Evolutionary conservation across 2,888 invertebrate genomes (phyloP), one percentile per base, ranked within the genome.

Genomic region (Campaea margaritaria): DNA sequence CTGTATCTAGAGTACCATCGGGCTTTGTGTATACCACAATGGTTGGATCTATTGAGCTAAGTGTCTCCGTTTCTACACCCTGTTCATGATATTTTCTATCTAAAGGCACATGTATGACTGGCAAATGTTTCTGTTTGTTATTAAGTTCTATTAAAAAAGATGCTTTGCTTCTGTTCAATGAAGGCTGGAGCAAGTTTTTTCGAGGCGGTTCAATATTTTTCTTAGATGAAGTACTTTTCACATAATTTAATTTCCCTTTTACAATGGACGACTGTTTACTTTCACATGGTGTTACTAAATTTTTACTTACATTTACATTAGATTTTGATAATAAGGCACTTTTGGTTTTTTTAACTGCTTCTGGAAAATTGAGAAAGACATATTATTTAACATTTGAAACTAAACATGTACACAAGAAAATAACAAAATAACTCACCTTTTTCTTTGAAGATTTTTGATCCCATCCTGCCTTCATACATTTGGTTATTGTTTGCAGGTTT

Each of bases 101-200:
- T 34, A 86, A 67, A 13, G 89, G 89, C 3, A 89, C 85, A 65
- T 75, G 80, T 69, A 88, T 86, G 14, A 83, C 65, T 28, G 78
- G 70, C 12, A 79, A 34, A 12, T 76, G 74, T 56, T 78, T 84
- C 11, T 62, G 65, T 66, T 75, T 81, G 13, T 47, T 65, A 47
- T 70, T 69, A 5, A 78, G 68, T 56, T 83, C 78, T 70, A 77
- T 81, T 1, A 72, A 47, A 38, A 78, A 53, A 34, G 67, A 62
- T 14, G 62, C 53, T 62, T 74, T 79, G 21, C 49, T 70, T 66
- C 70, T 78, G 14, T 12, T 1, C 41, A 67, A 59, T 21, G 64
- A 55, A 21, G 58, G 44, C 46, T 68, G 53, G 36, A 67, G 50
- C 68, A 71, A 78, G 41, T 39, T 65, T n/a, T 43, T 58, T 60